These are phyloP conservation scores for Drosophila seclusa DNA, from an alignment of 2,888 invertebrate genomes.

Conservation along the genomic window DNA sequence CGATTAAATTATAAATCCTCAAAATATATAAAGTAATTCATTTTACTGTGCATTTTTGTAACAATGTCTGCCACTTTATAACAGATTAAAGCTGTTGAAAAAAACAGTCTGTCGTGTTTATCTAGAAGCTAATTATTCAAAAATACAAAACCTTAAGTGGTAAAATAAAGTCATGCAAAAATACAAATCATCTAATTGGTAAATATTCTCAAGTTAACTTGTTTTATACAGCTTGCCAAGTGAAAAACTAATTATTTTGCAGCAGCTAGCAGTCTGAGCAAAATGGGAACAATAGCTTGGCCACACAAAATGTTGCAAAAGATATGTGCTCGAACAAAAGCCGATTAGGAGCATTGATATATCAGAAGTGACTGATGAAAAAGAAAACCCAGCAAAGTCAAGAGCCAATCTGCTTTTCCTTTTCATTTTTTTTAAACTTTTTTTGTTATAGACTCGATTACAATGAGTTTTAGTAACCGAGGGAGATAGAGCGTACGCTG, in stretches of 20 bases:
- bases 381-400: constrained; percentile 22
- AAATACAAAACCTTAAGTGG: background rate
- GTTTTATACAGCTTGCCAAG: constrained; percentile 8
- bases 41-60: background rate
- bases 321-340: constrained; percentile 25
- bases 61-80: background rate
- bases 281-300: constrained; percentile 1
- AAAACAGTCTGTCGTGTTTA: background rate
- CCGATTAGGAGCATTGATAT: constrained; percentile 39
- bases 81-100: background rate
- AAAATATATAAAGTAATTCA: background rate
- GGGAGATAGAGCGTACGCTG: constrained; percentile 11
- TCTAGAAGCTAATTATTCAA: background rate
- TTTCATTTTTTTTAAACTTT: background rate
- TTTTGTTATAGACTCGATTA: constrained; percentile 28
- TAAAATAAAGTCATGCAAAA: background rate
- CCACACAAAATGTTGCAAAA: background rate
- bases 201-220: background rate
- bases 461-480: constrained; percentile 31
- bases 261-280: background rate
- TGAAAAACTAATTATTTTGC: constrained; percentile 23
- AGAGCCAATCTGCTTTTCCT: constrained; percentile 9
- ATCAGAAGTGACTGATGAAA: constrained; percentile 28
- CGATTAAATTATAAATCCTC: background rate
- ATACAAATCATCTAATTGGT: background rate